Evolutionary conservation across 1,140 invertebrate species (phyloP).

Genomic region (Antheraea pernyi): DNA sequence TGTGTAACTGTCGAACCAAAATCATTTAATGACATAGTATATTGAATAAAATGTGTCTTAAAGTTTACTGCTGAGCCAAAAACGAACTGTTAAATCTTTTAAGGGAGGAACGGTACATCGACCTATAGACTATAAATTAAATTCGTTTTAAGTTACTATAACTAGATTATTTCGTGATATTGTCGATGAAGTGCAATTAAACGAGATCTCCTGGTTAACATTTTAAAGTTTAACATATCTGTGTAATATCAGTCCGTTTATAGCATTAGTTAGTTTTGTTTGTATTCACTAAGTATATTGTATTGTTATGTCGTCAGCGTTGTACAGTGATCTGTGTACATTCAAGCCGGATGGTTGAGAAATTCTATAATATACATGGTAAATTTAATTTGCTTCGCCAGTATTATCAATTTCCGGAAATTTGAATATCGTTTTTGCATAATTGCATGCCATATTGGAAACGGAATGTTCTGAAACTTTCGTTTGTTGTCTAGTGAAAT

Average conservation of each 20-base stretch:
- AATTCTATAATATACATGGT: too few species aligned
- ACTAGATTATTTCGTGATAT: neutral
- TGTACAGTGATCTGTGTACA: neutral
- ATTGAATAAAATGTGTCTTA: too few species aligned
- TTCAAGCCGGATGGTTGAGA: too few species aligned
- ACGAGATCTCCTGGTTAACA: neutral
- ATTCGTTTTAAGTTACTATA: neutral
- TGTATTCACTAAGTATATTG: neutral
- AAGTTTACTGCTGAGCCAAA: too few species aligned
- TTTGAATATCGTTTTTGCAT: too few species aligned
- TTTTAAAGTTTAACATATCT: constrained; percentile 20
- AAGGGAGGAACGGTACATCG: neutral
- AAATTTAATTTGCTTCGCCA: too few species aligned
- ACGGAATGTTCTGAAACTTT: too few species aligned
- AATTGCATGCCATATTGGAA: too few species aligned
- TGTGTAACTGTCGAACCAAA: neutral
- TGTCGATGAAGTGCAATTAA: neutral
- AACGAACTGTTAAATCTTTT: neutral
- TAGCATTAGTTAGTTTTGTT: constrained; percentile 9
- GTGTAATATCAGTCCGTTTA: constrained; percentile 18
- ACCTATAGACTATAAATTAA: neutral
- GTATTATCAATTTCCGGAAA: too few species aligned
- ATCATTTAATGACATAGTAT: too few species aligned
- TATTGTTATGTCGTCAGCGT: constrained; percentile 6
- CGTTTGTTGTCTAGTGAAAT: too few species aligned